Conservation (phyloP, 2,113 vertebrate genomes). For the Spilogale gracilis region DNA sequence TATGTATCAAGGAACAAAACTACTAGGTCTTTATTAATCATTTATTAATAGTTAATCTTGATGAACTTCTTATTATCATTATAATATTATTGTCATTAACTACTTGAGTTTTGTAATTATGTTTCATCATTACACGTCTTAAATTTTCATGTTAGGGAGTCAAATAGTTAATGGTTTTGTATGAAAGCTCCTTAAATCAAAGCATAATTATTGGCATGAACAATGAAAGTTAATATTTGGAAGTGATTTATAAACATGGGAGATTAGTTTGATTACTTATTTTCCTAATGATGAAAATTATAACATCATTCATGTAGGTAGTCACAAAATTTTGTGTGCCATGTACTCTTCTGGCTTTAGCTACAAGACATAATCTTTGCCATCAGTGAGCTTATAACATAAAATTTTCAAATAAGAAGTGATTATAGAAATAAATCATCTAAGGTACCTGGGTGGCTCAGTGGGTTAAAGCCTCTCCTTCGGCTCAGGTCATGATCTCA, state of each 20-base stretch:
- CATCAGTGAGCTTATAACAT: background rate
- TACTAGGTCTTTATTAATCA: background rate
- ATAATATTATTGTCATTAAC: background rate
- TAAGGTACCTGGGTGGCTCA: too few species aligned
- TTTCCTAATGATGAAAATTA: background rate
- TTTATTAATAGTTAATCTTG: background rate
- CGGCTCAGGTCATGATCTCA: too few species aligned
- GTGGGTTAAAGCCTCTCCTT: too few species aligned
- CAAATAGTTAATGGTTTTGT: background rate
- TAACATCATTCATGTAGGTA: background rate
- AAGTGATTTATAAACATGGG: background rate
- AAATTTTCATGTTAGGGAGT: background rate
- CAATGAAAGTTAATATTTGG: background rate
- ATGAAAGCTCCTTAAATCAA: background rate
- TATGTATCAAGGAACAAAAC: background rate
- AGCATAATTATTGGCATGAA: background rate
- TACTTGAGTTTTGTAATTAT: background rate
- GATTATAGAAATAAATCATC: background rate
- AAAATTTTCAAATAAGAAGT: background rate
- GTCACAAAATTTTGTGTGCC: background rate
- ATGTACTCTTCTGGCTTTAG: background rate
- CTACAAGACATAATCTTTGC: background rate
- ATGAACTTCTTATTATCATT: background rate
- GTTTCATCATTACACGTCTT: background rate
- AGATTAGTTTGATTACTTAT: background rate